A percentile compares a stretch with the other conserved stretches of the same genome.
phyloP scores from a whole-genome alignment of 1,140 invertebrate species.

The Heliconius himera region DNA sequence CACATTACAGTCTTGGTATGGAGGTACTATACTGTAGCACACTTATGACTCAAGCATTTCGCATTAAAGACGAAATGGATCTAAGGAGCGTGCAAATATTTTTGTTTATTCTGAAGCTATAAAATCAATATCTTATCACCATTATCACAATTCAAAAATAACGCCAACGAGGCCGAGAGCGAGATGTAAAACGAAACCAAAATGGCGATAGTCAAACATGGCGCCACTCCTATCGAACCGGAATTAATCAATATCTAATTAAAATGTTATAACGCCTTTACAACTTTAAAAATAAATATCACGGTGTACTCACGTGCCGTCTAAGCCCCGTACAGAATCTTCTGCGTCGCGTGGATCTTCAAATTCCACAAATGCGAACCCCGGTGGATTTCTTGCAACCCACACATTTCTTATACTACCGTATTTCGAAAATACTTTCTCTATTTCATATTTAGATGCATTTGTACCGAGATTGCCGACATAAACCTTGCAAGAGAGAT shows the following conservation, averaged over 20 bases:
- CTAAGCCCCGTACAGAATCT: conserved; percentile 96
- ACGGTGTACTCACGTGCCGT: conserved; percentile 91
- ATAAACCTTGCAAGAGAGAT: conserved; percentile 98
- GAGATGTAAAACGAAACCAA: conserved; percentile 41
- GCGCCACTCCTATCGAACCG: conserved; percentile 17
- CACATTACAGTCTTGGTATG: conserved; percentile 70
- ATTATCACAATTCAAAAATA: conserved; percentile 13
- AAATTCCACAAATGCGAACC: conserved; percentile 99
- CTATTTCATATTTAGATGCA: conserved; percentile 95
- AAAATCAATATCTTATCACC: neutral
- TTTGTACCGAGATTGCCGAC: conserved; percentile 97
- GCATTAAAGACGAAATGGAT: conserved; percentile 75
- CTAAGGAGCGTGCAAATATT: conserved; percentile 73
- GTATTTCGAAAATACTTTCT: conserved; percentile 96
- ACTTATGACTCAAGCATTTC: conserved; percentile 80
- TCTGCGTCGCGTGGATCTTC: conserved; percentile 98
- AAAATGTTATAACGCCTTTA: conserved; percentile 1
- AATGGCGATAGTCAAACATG: conserved; percentile 47
- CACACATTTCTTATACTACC: conserved; percentile 97
- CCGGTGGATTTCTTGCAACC: conserved; percentile 96
- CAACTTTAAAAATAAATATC: neutral
- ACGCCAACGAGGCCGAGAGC: conserved; percentile 22
- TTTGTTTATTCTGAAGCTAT: neutral
- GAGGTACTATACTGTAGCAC: conserved; percentile 73
- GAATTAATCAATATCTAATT: conserved; percentile 22